These are phyloP conservation scores for Propithecus deckenii DNA, from an alignment of 2,797 vertebrate species.

Conservation along the genomic window DNA sequence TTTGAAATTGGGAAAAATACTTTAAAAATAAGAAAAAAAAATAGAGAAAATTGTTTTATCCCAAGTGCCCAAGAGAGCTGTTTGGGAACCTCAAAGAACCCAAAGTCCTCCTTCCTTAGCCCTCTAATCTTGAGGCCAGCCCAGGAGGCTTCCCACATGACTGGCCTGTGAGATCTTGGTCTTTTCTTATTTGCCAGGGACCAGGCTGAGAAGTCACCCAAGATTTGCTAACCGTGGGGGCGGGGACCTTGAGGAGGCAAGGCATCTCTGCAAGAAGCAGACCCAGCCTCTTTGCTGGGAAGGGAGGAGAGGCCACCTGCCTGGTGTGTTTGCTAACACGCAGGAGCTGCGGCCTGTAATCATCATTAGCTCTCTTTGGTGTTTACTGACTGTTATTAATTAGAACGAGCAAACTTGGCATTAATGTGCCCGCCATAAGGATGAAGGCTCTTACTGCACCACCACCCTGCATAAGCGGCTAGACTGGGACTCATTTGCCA, in stretches of 20 bases:
- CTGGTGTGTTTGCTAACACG: slow-evolving; percentile 77
- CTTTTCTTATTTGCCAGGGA: neutral
- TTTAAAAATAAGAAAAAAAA: neutral
- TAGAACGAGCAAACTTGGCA: slow-evolving; percentile 81
- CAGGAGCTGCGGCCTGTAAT: slow-evolving; percentile 75
- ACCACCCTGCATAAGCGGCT: slow-evolving; percentile 58
- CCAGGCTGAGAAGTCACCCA: neutral
- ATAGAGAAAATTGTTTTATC: neutral
- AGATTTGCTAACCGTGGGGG: neutral
- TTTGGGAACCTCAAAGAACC: neutral
- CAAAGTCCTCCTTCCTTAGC: neutral
- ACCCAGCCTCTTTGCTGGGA: slow-evolving; percentile 33
- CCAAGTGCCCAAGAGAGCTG: neutral
- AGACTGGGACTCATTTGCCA: slow-evolving; percentile 77
- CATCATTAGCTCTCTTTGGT: slow-evolving; percentile 82
- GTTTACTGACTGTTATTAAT: slow-evolving; percentile 83
- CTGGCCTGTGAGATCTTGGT: neutral
- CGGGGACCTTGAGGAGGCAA: neutral
- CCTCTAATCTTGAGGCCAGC: neutral
- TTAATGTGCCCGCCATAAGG: slow-evolving; percentile 80
- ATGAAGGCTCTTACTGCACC: slow-evolving; percentile 70
- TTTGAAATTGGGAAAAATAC: neutral
- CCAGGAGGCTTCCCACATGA: neutral
- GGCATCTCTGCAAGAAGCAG: neutral
- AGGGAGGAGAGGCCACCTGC: slow-evolving; percentile 76